Percentiles rank a stretch among this genome's conserved stretches.
These are phyloP conservation scores for Alethe castanea DNA, from an alignment of 2,113 vertebrate genomes.

Conservation along the genomic window DNA sequence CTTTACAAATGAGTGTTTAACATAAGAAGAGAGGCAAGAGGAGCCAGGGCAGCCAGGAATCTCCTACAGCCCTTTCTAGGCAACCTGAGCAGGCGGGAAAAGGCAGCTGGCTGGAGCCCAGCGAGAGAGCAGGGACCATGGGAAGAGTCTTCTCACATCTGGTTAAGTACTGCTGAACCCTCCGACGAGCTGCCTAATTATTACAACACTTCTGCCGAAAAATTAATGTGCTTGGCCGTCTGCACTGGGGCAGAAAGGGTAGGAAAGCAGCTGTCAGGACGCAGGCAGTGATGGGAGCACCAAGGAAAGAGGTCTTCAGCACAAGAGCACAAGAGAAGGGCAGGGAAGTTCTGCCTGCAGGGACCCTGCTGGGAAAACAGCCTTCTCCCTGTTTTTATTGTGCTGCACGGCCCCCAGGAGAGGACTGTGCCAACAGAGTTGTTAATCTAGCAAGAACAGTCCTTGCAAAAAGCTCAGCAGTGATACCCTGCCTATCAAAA, in stretches of 20 bases:
- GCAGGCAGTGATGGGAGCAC: background rate
- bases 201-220: slow-evolving; percentile 90
- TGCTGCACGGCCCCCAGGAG: background rate
- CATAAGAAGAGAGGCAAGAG: slow-evolving; percentile 64
- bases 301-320: background rate
- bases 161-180: slow-evolving; percentile 86
- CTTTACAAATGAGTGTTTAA: slow-evolving; percentile 68
- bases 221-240: slow-evolving; percentile 81
- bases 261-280: slow-evolving; percentile 50
- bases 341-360: background rate
- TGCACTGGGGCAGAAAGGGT: slow-evolving; percentile 63
- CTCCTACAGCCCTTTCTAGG: slow-evolving; percentile 46
- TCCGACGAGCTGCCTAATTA: slow-evolving; percentile 84
- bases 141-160: slow-evolving; percentile 91
- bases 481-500: background rate
- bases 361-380: background rate
- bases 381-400: background rate
- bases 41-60: slow-evolving; percentile 20
- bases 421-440: background rate
- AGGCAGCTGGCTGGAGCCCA: slow-evolving; percentile 70
- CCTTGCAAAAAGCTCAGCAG: background rate
- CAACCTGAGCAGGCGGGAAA: slow-evolving; percentile 61
- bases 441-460: background rate
- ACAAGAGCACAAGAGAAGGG: background rate
- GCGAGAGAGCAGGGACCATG: slow-evolving; percentile 65